Evolutionary conservation across 1,140 invertebrate species (phyloP), one percentile per base, ranked within the genome.

Genomic region (Neodiprion pinetum): DNA sequence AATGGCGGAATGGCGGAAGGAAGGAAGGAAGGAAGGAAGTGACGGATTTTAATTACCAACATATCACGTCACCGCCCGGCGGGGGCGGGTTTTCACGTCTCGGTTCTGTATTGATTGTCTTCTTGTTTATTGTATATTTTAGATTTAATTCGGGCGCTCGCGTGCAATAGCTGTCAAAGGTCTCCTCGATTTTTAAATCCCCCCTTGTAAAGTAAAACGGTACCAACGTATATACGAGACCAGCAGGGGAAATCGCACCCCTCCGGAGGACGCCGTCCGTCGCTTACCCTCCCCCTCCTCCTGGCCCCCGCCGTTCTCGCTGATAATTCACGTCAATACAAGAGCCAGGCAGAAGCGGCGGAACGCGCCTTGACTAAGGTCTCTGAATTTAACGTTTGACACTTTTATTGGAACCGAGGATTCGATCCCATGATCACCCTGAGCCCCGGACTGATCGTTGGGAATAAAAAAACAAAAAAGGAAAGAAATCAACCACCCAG

Each of bases 51-150:
- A 88, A 88, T 88, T 88, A 88, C 82, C 84, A 80, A 84, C 86
- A 84, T 86, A 87, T 88, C 86, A 87, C 84, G 78, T 77, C 75
- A 40, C 67, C 17, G 7, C 40, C 11, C 67, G 67, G 53, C 67
- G 74, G 75, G 75, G 71, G 76, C 76, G 81, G 85, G 86, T 85
- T 86, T 88, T 88, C 86, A 88, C 74, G n/a, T 21, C 69, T 7
- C 69, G 21, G 71, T 66, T 72, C 70, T 79, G 86, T 88, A 88
- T 88, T 86, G 86, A 88, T 88, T 88, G 85, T 86, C 82, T 84
- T 79, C 86, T 84, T 87, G 85, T 87, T 87, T 88, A 88, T 88
- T 86, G 85, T 88, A 88, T 88, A 88, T 88, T 88, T 88, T 87
- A 87, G 83, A 88, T 88, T 88, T 88, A 88, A 87, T 88, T 88